Evolutionary conservation across 2,888 invertebrate species (phyloP).

Genomic region (Pheosia tremula): DNA sequence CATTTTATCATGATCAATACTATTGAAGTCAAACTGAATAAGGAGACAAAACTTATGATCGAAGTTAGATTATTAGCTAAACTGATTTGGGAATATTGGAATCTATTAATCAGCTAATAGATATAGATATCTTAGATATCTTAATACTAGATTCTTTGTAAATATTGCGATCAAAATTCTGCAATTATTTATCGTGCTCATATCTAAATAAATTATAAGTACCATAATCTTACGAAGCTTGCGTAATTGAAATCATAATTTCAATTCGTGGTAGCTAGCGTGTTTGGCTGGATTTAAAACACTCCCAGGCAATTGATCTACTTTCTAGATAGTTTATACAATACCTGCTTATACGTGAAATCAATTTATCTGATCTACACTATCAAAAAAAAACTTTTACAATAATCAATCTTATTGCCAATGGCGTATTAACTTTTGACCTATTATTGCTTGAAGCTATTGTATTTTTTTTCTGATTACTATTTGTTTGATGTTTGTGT

Average conservation of each 20-base stretch:
- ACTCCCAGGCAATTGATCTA: constrained; percentile 6
- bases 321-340: constrained; percentile 9
- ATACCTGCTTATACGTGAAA: constrained; percentile 5
- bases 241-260: not conserved
- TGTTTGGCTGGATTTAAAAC: constrained; percentile 2
- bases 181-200: too few species aligned
- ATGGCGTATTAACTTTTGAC: constrained; percentile 5
- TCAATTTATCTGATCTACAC: constrained; percentile 5
- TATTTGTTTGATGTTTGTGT: constrained; percentile 8
- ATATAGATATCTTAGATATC: too few species aligned
- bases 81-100: too few species aligned
- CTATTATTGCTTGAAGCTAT: constrained; percentile 5
- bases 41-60: too few species aligned
- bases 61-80: too few species aligned
- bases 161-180: not conserved
- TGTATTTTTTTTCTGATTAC: constrained; percentile 5
- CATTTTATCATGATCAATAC: constrained; percentile 7
- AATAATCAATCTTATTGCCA: constrained; percentile 5
- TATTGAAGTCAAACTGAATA: too few species aligned
- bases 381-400: constrained; percentile 2
- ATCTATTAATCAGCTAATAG: too few species aligned
- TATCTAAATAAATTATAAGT: not conserved
- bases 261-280: not conserved
- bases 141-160: too few species aligned
- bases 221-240: not conserved